Evolutionary conservation across 2,113 vertebrate genomes (phyloP).

Genomic region (Epinephelus fuscoguttatus): DNA sequence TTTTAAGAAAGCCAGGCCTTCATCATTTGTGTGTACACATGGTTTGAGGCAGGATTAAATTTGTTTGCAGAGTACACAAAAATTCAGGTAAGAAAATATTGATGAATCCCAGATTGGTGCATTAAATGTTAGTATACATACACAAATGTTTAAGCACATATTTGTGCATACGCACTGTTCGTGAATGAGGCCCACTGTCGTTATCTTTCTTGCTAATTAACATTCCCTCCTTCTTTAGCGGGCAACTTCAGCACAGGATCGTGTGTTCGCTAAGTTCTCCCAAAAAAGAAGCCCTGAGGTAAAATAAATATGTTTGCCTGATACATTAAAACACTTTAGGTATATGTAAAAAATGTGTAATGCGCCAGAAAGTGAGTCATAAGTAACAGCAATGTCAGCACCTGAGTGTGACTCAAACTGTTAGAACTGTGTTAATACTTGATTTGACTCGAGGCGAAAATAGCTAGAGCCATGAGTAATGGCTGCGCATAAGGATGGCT

Average conservation of each 20-base stretch:
- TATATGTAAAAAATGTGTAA: background rate
- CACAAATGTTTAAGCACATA: no score
- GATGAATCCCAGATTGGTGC: no score
- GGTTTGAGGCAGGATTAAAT: no score
- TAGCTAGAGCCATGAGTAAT: background rate
- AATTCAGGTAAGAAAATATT: no score
- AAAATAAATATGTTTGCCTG: background rate
- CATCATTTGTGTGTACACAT: no score
- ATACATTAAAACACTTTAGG: constrained; percentile 3
- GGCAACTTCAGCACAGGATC: background rate
- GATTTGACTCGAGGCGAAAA: background rate
- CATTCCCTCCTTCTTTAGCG: background rate
- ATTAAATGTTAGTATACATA: no score
- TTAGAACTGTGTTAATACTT: background rate
- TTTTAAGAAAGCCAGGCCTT: no score
- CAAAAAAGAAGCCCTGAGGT: background rate
- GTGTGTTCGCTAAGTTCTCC: background rate
- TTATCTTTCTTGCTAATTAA: background rate
- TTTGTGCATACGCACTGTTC: no score
- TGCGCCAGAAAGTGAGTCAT: constrained; percentile 8
- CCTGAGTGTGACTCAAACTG: constrained; percentile 14
- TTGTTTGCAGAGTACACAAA: no score
- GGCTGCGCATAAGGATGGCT: background rate
- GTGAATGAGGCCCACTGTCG: no score
- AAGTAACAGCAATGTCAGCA: constrained; percentile 14